Percentiles rank a stretch among this genome's conserved stretches.
phyloP scores from a whole-genome alignment of 2,797 vertebrate genomes.

The Liparis tanakae region DNA sequence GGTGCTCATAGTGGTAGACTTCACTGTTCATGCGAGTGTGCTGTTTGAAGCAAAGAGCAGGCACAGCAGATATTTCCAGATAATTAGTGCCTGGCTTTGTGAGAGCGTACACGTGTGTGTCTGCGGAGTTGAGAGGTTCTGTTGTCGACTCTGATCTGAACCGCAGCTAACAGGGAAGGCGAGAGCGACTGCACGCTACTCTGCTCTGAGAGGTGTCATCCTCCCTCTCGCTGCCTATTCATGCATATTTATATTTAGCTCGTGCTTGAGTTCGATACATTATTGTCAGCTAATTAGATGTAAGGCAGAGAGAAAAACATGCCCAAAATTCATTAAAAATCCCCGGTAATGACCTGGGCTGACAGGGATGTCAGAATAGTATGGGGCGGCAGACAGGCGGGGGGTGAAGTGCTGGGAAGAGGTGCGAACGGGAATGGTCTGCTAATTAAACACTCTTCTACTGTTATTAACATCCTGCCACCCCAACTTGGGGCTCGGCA shows the following conservation, averaged over 20 bases:
- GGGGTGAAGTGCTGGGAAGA: constrained; percentile 76
- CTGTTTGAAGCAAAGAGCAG: constrained; percentile 74
- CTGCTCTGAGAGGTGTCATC: constrained; percentile 89
- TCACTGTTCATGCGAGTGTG: constrained; percentile 53
- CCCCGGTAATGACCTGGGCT: constrained; percentile 97
- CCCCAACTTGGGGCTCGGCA: constrained; percentile 88
- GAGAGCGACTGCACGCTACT: constrained; percentile 71
- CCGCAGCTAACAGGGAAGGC: constrained; percentile 75
- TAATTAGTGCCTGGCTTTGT: constrained; percentile 77
- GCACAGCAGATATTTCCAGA: constrained; percentile 68
- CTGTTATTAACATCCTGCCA: constrained; percentile 98
- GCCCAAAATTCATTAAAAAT: constrained; percentile 95
- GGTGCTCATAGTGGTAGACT: constrained; percentile 48
- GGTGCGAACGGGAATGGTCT: constrained; percentile 93
- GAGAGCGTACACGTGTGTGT: constrained; percentile 57
- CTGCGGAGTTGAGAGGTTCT: constrained; percentile 74
- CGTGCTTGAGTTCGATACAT: constrained; percentile 91
- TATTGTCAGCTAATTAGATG: constrained; percentile 99
- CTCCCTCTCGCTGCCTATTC: constrained; percentile 88
- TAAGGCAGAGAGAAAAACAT: constrained; percentile 93
- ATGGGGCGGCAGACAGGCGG: constrained; percentile 90
- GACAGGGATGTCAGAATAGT: constrained; percentile 96
- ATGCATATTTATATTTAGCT: constrained; percentile 99
- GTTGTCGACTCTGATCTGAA: constrained; percentile 83
- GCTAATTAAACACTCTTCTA: constrained; percentile 99